phyloP scores from a whole-genome alignment of 2,888 invertebrate genomes.

The Choreutis nemorana region DNA sequence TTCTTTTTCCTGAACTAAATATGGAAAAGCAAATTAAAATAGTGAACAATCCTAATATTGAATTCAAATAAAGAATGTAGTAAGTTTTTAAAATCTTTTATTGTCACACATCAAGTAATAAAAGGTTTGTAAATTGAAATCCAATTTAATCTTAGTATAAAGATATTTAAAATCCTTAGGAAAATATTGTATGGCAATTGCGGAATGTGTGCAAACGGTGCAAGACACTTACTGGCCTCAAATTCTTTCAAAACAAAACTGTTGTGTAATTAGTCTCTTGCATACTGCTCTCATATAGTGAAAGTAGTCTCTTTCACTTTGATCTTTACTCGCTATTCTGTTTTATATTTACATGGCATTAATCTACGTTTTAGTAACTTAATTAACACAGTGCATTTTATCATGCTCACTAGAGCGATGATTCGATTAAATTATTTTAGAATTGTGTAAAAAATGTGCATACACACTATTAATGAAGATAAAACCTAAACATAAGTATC shows the following conservation, averaged over 20 bases:
- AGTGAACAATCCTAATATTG: constrained; percentile 20
- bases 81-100: constrained; percentile 5
- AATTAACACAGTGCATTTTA: too few relatives aligned
- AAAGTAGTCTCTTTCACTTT: too few relatives aligned
- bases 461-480: constrained; percentile 8
- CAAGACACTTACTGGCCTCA: constrained; percentile 15
- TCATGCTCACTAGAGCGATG: too few relatives aligned
- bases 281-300: constrained; percentile 4
- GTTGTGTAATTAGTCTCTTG: constrained; percentile 3
- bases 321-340: too few relatives aligned
- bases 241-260: constrained; percentile 5
- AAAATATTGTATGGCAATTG: constrained; percentile 9
- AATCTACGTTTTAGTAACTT: too few relatives aligned
- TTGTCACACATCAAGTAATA: background rate
- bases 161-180: background rate
- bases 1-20: constrained; percentile 65
- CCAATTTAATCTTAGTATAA: background rate
- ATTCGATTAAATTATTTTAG: too few relatives aligned
- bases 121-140: background rate
- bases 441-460: background rate
- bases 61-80: constrained; percentile 31
- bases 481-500: constrained; percentile 15
- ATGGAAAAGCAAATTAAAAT: constrained; percentile 67
- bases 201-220: constrained; percentile 6
- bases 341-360: too few relatives aligned